Evolutionary conservation across 1,140 invertebrate species (phyloP).

Genomic region (Plutomurus gul): DNA sequence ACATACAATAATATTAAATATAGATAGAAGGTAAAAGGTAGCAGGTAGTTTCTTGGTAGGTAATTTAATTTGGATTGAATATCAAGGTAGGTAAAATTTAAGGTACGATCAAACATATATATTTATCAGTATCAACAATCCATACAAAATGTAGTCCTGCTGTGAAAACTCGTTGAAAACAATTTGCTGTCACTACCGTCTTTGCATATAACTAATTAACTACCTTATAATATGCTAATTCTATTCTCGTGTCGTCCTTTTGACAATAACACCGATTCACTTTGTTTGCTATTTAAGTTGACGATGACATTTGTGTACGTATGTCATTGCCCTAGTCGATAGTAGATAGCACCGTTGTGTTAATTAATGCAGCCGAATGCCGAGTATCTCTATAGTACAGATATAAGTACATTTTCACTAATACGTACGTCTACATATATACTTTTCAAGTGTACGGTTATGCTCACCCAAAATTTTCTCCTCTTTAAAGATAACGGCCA

Average conservation of each 20-base stretch:
- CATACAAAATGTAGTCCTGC: neutral
- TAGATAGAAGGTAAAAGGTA: too few relatives aligned
- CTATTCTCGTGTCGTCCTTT: neutral
- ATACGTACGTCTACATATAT: neutral
- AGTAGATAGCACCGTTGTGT: neutral
- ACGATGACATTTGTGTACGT: neutral
- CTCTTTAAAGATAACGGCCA: too few relatives aligned
- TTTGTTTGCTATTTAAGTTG: neutral
- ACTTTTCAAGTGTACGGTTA: neutral
- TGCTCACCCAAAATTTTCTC: too few relatives aligned
- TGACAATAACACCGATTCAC: neutral
- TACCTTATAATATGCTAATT: neutral
- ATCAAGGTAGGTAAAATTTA: too few relatives aligned
- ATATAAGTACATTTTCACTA: neutral
- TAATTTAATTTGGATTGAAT: too few relatives aligned
- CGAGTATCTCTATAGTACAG: neutral
- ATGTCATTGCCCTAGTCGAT: neutral
- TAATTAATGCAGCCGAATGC: neutral
- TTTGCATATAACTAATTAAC: neutral
- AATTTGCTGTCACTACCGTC: neutral
- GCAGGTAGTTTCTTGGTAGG: too few relatives aligned
- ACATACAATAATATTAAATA: too few relatives aligned
- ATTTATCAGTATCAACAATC: neutral
- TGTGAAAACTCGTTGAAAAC: neutral
- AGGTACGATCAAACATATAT: neutral